phyloP scores from a whole-genome alignment of 2,888 invertebrate species.

The Homarus gammarus region DNA sequence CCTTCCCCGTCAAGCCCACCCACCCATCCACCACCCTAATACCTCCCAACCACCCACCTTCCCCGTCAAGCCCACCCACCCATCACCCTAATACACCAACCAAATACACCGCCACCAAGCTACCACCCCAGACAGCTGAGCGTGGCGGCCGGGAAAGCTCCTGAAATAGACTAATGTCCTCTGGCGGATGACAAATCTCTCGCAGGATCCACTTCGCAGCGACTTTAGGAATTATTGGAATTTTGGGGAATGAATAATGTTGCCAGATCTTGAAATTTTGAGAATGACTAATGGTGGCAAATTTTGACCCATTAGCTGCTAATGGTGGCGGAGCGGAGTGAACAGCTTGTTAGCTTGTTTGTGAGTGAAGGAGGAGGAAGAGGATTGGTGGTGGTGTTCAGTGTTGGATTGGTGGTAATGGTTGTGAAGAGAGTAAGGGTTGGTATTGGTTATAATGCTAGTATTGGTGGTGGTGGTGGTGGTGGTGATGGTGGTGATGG shows the following conservation, averaged over 20 bases:
- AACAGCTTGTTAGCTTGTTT: background rate
- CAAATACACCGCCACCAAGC: background rate
- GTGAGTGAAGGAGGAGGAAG: too few relatives aligned
- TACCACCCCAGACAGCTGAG: background rate
- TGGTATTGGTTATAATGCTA: too few relatives aligned
- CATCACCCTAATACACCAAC: background rate
- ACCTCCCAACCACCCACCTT: background rate
- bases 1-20: too few relatives aligned
- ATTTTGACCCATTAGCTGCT: slow-evolving; percentile 9
- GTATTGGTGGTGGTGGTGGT: too few relatives aligned
- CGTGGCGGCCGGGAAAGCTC: background rate
- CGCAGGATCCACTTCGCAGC: background rate
- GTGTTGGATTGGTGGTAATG: too few relatives aligned
- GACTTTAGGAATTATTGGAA: slow-evolving; percentile 2
- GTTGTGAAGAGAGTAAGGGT: too few relatives aligned
- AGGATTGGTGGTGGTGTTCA: too few relatives aligned
- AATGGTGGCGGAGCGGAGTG: background rate
- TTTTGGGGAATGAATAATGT: slow-evolving; percentile 2
- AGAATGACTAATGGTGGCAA: slow-evolving; percentile 4
- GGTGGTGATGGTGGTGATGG: too few relatives aligned
- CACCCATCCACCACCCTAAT: background rate
- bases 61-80: too few relatives aligned
- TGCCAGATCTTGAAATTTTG: slow-evolving; percentile 6
- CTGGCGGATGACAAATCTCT: background rate
- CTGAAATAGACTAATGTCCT: background rate